Evolutionary conservation across 2,888 invertebrate genomes (phyloP).

Genomic region (Itoplectis maculator): DNA sequence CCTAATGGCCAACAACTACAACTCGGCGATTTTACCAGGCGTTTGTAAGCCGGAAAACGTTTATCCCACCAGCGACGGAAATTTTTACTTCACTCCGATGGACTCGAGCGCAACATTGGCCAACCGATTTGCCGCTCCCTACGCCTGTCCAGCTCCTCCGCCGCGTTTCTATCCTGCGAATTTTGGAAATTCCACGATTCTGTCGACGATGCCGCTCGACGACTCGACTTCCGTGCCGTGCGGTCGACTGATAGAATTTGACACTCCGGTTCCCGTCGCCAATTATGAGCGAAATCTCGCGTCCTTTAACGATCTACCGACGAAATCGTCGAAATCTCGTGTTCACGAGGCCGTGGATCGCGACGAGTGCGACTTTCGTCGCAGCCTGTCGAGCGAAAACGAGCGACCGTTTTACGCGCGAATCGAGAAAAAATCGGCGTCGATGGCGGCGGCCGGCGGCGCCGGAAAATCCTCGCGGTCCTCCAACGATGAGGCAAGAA

Average conservation of each 20-base stretch:
- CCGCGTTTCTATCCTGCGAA: conserved; percentile 64
- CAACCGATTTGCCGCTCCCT: conserved; percentile 61
- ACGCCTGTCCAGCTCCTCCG: conserved; percentile 11
- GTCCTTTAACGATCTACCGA: background rate
- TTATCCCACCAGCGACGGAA: conserved; percentile 68
- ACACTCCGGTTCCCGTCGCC: conserved; percentile 83
- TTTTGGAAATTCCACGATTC: conserved; percentile 20
- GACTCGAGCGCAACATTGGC: conserved; percentile 31
- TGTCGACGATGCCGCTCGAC: conserved; percentile 77
- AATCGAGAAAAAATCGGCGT: conserved; percentile 72
- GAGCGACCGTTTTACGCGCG: conserved; percentile 74
- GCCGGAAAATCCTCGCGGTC: conserved; percentile 41
- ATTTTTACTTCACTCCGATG: conserved; percentile 55
- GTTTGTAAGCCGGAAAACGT: conserved; percentile 71
- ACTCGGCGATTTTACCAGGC: conserved; percentile 68
- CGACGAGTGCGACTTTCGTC: conserved; percentile 76
- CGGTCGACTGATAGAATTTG: conserved; percentile 89
- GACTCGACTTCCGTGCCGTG: conserved; percentile 86
- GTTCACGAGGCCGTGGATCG: conserved; percentile 34
- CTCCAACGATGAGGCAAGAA: conserved; percentile 55
- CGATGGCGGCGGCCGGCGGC: too few species aligned
- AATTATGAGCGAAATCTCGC: conserved; percentile 70
- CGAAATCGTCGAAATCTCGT: conserved; percentile 18
- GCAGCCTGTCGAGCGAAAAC: conserved; percentile 63
- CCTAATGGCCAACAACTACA: conserved; percentile 73